These are phyloP conservation scores for Anas bernieri DNA, from an alignment of 2,797 vertebrate genomes.

Conservation along the genomic window DNA sequence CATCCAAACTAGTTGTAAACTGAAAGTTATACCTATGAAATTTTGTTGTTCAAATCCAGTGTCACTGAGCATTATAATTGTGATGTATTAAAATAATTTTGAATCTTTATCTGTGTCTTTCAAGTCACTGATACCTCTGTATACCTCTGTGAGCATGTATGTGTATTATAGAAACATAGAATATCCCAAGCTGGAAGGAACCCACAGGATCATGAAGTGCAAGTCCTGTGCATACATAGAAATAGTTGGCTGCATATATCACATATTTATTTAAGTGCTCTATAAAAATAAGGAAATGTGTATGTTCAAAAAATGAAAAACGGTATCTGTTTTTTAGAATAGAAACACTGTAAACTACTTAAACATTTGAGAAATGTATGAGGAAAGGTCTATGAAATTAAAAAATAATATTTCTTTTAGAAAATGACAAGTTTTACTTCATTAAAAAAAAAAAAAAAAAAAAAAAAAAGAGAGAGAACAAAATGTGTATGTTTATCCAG, in stretches of 20 bases:
- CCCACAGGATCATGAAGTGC: neutral
- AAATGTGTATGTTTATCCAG: neutral
- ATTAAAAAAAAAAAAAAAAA: neutral
- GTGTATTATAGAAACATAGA: neutral
- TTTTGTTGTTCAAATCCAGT: neutral
- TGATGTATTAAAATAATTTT: neutral
- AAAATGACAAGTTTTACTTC: neutral
- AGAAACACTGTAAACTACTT: neutral
- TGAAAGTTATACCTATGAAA: neutral
- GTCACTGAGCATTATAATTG: neutral
- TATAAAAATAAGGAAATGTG: neutral
- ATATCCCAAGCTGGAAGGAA: neutral
- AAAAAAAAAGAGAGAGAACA: neutral
- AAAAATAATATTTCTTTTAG: neutral
- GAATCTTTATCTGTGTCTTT: neutral
- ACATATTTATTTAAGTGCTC: neutral
- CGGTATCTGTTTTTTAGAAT: neutral
- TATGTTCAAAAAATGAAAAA: neutral
- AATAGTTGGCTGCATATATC: neutral
- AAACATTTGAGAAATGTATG: neutral
- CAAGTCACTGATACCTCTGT: neutral
- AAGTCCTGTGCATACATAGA: neutral
- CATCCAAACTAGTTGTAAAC: neutral
- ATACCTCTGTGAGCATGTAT: neutral
- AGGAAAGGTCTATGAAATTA: neutral